Conservation (phyloP, 2,113 vertebrate species). For the Megaceryle torquata region DNA sequence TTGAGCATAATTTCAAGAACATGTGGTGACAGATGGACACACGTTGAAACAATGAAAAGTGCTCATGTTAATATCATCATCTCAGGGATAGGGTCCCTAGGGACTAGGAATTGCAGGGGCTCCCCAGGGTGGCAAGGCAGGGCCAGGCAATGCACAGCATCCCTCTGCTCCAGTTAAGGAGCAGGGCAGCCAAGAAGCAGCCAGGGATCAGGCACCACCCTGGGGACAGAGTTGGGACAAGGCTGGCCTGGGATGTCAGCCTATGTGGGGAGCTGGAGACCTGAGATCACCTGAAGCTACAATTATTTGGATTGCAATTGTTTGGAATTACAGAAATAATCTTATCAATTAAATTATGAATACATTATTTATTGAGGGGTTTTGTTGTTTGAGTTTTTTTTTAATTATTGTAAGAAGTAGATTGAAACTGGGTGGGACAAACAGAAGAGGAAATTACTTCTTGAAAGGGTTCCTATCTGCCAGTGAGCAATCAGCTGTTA, state of each 20-base stretch:
- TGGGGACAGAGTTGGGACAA: background rate
- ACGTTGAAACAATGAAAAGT: background rate
- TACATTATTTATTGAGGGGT: background rate
- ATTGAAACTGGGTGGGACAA: background rate
- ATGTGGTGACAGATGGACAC: background rate
- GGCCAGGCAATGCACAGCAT: rapidly evolving
- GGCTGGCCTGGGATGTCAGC: background rate
- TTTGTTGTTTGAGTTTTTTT: no score
- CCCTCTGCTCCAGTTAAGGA: background rate
- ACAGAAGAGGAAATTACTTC: background rate
- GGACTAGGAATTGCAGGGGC: background rate
- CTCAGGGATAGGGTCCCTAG: background rate
- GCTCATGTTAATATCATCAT: background rate
- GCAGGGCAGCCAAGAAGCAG: background rate
- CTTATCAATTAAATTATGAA: background rate
- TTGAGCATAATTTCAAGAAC: background rate
- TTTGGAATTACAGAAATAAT: background rate
- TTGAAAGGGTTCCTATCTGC: background rate
- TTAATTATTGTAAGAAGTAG: background rate
- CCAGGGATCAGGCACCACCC: background rate
- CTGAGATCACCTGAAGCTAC: background rate
- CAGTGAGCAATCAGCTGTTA: background rate
- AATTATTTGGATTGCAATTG: background rate
- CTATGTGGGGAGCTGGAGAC: background rate
- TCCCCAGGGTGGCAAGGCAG: background rate